Conservation (phyloP, 2,888 invertebrate genomes). For the Myopa testacea region DNA sequence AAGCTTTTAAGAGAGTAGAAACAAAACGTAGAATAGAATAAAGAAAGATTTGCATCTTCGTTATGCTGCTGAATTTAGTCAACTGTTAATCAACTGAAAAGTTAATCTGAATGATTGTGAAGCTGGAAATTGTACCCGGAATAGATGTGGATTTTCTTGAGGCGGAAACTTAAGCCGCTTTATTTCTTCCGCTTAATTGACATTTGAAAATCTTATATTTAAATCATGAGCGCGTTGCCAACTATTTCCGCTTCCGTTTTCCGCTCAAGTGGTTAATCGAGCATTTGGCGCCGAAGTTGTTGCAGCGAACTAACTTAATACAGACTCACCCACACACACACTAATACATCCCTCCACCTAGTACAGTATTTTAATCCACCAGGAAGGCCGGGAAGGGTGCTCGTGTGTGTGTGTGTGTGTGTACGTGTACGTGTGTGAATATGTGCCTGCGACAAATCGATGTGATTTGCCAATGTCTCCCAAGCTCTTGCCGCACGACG, state of each 20-base stretch:
- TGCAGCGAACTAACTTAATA: slow-evolving; percentile 6
- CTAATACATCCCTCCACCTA: not conserved
- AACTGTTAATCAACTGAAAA: too few relatives aligned
- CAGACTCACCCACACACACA: not conserved
- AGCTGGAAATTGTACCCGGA: too few relatives aligned
- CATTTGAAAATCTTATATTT: slow-evolving; percentile 38
- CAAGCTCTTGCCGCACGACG: slow-evolving; percentile 12
- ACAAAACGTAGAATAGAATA: too few relatives aligned
- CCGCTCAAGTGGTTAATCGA: slow-evolving; percentile 48
- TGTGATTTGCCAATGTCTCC: slow-evolving; percentile 34
- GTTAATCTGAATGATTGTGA: too few relatives aligned
- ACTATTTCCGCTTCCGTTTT: slow-evolving; percentile 49
- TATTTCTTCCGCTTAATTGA: slow-evolving; percentile 43
- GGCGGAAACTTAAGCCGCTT: not conserved
- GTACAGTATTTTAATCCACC: not conserved
- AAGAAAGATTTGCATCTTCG: too few relatives aligned
- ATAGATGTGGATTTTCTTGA: too few relatives aligned
- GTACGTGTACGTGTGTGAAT: slow-evolving; percentile 6
- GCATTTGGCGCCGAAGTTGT: slow-evolving; percentile 48
- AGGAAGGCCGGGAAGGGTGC: not conserved
- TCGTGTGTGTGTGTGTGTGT: slow-evolving; percentile 6
- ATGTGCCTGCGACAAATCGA: slow-evolving; percentile 31
- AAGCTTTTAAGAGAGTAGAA: too few relatives aligned
- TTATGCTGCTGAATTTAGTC: too few relatives aligned
- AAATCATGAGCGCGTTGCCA: slow-evolving; percentile 38